Evolutionary conservation across 2,888 invertebrate genomes (phyloP).

Genomic region (Odiellus spinosus): DNA sequence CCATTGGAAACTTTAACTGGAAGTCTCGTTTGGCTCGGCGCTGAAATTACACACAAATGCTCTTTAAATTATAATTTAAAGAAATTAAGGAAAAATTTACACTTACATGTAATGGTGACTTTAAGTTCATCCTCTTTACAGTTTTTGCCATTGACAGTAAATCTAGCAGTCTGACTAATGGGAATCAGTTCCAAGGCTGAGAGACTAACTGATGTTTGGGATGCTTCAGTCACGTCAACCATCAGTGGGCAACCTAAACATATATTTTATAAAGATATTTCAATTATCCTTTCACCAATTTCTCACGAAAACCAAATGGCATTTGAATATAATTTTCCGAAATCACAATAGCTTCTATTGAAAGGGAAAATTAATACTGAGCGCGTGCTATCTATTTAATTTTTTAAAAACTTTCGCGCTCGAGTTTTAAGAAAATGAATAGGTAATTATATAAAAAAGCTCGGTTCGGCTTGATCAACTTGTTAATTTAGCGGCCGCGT

Average conservation of each 20-base stretch:
- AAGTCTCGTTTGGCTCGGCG: background rate
- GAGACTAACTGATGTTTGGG: conserved; percentile 50
- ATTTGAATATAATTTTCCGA: too few relatives aligned
- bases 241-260: background rate
- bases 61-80: background rate
- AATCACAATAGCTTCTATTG: too few relatives aligned
- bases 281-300: too few relatives aligned
- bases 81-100: background rate
- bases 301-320: too few relatives aligned
- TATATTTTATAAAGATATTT: too few relatives aligned
- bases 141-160: conserved; percentile 59
- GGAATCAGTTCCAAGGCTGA: conserved; percentile 66
- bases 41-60: background rate
- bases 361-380: too few relatives aligned
- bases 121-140: conserved; percentile 60
- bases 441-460: too few relatives aligned
- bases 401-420: too few relatives aligned
- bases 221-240: background rate
- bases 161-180: conserved; percentile 59
- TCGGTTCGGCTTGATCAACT: too few relatives aligned
- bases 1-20: background rate
- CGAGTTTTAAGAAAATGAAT: too few relatives aligned
- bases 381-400: too few relatives aligned
- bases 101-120: conserved; percentile 55
- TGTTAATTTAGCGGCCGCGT: too few relatives aligned